Conservation (phyloP, 2,113 vertebrate genomes). For the Odontophorus gujanensis region DNA sequence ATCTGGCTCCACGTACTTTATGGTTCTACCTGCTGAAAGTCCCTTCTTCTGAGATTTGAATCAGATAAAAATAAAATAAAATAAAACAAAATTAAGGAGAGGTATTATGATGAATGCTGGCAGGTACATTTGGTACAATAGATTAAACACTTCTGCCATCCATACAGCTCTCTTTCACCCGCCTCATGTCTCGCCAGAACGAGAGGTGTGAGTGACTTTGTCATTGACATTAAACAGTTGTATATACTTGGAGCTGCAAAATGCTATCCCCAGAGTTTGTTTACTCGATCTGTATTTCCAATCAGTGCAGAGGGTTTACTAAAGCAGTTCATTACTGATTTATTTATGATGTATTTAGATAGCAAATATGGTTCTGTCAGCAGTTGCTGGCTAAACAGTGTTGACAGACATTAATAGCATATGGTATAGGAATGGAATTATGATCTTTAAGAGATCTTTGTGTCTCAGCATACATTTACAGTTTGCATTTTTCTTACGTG, state of each 20-base stretch:
- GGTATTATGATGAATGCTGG: slow-evolving; percentile 62
- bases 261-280: slow-evolving; percentile 77
- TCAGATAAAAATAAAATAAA: background rate
- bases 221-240: slow-evolving; percentile 82
- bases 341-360: slow-evolving; percentile 90
- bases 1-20: background rate
- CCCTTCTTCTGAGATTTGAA: slow-evolving; percentile 28
- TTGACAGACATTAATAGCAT: slow-evolving; percentile 89
- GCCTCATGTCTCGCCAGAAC: slow-evolving; percentile 57
- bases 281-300: slow-evolving; percentile 85
- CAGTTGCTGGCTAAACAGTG: slow-evolving; percentile 85
- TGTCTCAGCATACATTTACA: slow-evolving; percentile 69
- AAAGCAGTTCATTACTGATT: slow-evolving; percentile 87
- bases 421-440: slow-evolving; percentile 82
- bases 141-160: slow-evolving; percentile 73
- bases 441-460: slow-evolving; percentile 79
- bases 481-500: slow-evolving; percentile 66
- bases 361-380: slow-evolving; percentile 87
- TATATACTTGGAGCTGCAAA: slow-evolving; percentile 76
- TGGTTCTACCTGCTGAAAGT: background rate
- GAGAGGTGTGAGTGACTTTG: slow-evolving; percentile 81
- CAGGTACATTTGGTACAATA: slow-evolving; percentile 69
- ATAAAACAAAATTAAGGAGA: background rate
- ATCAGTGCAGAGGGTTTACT: slow-evolving; percentile 83
- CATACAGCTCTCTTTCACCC: slow-evolving; percentile 46